Conservation (phyloP, 2,888 invertebrate species). For the Heliconius cydno region DNA sequence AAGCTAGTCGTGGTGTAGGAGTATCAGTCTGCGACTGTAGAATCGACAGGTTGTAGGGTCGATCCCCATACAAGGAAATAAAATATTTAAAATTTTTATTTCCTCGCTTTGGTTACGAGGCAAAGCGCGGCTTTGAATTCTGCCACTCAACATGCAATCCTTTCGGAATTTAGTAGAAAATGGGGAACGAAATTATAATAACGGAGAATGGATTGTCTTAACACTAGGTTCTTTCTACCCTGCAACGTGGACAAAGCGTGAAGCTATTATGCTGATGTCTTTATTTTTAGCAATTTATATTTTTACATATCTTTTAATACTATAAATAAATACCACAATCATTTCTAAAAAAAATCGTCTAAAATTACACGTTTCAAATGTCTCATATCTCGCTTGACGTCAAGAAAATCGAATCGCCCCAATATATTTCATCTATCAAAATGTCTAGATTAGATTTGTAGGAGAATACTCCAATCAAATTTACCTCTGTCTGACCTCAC, state of each 20-base stretch:
- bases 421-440: constrained; percentile 11
- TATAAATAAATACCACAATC: neutral
- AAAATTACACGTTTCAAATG: neutral
- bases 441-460: constrained; percentile 16
- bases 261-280: too few species aligned
- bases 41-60: neutral
- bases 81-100: neutral
- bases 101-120: neutral
- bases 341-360: neutral
- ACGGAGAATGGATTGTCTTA: too few species aligned
- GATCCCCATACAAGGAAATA: neutral
- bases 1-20: too few species aligned
- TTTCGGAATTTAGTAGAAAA: too few species aligned
- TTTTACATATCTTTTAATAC: neutral
- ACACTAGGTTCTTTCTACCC: too few species aligned
- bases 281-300: neutral
- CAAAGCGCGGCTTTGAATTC: neutral
- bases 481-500: constrained; percentile 24
- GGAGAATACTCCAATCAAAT: constrained; percentile 22
- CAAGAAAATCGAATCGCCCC: constrained; percentile 5
- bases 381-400: neutral
- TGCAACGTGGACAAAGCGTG: too few species aligned
- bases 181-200: too few species aligned
- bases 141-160: too few species aligned
- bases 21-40: too few species aligned